Evolutionary conservation across 2,888 invertebrate species (phyloP), one percentile per base, ranked within the genome.

Genomic region (Carterocephalus palaemon): DNA sequence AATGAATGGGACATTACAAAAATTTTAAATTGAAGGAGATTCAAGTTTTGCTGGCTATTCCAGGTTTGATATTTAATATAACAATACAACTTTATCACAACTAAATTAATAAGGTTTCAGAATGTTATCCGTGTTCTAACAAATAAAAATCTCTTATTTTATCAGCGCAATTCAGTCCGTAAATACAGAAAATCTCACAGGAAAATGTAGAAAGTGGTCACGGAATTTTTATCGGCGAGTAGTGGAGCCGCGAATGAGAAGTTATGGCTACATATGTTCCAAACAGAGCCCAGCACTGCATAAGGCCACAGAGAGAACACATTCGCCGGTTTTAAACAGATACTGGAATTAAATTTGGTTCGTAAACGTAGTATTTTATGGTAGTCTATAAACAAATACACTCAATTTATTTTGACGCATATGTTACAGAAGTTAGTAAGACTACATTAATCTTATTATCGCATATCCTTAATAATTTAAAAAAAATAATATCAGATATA

Each of bases 181-280:
- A 38, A 38, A 38, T 29, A 38, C 28, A 8, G 40, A 19, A 29
- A 39, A 29, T 39, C 29, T 19, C 8, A 22, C 29, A 29, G 20
- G 26, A 24, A 42, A 43, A 43, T 43, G 36, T 43, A 36, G 43
- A 43, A 43, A 43, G 36, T 43, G 29, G 43, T 36, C 16, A 34
- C 36, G 28, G 29, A 43, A 43, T 36, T 43, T 43, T 43, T 43
- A 43, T 43, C 34, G 28, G 7, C 28, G 20, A 28, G 28, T 34
- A 42, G 34, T 29, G 34, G 22, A 34, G 34, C 42, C 42, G 28
- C 42, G 42, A 42, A 42, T 34, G 28, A 34, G 42, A 34, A 42
- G 42, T 42, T 42, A 42, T 34, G 34, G 28, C 34, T 34, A 34
- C 42, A 36, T 42, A 23, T 34, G 34, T 22, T 34, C 20, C 20